These are phyloP conservation scores for Cistogaster globosa DNA, from an alignment of 2,888 invertebrate species.

Conservation along the genomic window DNA sequence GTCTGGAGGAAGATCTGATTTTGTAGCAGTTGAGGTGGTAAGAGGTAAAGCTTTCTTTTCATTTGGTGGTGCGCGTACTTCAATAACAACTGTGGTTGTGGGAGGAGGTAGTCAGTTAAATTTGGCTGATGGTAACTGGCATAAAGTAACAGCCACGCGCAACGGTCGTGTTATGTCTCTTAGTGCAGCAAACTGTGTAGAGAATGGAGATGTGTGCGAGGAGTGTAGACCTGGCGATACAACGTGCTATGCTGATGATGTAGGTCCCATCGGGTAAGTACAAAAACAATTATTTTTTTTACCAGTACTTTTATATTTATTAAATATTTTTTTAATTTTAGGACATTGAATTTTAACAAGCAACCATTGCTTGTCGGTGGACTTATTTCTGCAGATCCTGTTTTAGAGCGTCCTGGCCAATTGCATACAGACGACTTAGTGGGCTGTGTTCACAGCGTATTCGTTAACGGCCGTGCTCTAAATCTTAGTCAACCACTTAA, in stretches of 20 bases:
- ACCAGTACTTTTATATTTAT: background rate
- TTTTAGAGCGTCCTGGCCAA: constrained; percentile 94
- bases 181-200: constrained; percentile 91
- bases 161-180: constrained; percentile 94
- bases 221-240: constrained; percentile 93
- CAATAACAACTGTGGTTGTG: constrained; percentile 91
- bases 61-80: constrained; percentile 94
- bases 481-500: constrained; percentile 91
- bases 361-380: constrained; percentile 94
- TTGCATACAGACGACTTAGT: constrained; percentile 96
- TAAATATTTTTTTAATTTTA: constrained; percentile 83
- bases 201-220: constrained; percentile 93
- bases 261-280: constrained; percentile 93
- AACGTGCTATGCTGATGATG: constrained; percentile 92
- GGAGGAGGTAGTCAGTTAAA: constrained; percentile 83
- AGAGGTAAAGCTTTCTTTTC: constrained; percentile 94
- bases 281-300: background rate
- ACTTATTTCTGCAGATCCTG: constrained; percentile 91
- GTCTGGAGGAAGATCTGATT: constrained; percentile 94
- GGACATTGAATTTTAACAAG: constrained; percentile 95
- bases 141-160: constrained; percentile 94
- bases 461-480: constrained; percentile 92
- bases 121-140: constrained; percentile 94
- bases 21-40: constrained; percentile 94
- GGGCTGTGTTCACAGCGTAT: constrained; percentile 96